A percentile compares a stretch with the other conserved stretches of the same genome.
Conservation (phyloP, 2,888 invertebrate genomes). For the Synergus umbraculus region DNA sequence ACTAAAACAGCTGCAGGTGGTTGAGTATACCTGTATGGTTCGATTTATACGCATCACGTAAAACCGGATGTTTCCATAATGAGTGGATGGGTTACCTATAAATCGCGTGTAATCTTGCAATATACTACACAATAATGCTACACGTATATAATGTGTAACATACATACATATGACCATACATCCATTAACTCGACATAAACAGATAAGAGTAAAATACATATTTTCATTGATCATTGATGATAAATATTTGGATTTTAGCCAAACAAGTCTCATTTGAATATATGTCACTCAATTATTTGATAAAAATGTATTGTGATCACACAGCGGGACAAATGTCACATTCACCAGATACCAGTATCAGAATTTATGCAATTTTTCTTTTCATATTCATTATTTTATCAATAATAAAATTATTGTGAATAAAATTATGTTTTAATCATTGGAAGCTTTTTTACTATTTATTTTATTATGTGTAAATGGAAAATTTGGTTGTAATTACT, state of each 20-base stretch:
- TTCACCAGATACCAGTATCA: not conserved
- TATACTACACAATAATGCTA: not conserved
- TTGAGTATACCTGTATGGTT: conserved; percentile 7
- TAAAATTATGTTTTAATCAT: too few species aligned
- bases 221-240: conserved; percentile 11
- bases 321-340: not conserved
- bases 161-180: not conserved
- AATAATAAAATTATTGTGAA: too few species aligned
- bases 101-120: conserved; percentile 37
- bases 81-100: conserved; percentile 37
- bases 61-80: conserved; percentile 31
- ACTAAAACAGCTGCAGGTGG: conserved; percentile 8
- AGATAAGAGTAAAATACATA: conserved; percentile 14
- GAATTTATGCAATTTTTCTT: not conserved
- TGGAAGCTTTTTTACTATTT: not conserved
- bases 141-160: not conserved
- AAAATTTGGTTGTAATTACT: not conserved
- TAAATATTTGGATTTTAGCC: conserved; percentile 30
- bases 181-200: not conserved
- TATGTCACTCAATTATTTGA: not conserved
- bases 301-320: not conserved
- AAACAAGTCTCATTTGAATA: not conserved
- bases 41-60: conserved; percentile 37
- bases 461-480: not conserved
- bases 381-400: not conserved